Percentiles rank a stretch among this genome's conserved stretches.
Evolutionary conservation across 2,797 vertebrate genomes (phyloP).

Genomic region (Trematomus bernacchii): DNA sequence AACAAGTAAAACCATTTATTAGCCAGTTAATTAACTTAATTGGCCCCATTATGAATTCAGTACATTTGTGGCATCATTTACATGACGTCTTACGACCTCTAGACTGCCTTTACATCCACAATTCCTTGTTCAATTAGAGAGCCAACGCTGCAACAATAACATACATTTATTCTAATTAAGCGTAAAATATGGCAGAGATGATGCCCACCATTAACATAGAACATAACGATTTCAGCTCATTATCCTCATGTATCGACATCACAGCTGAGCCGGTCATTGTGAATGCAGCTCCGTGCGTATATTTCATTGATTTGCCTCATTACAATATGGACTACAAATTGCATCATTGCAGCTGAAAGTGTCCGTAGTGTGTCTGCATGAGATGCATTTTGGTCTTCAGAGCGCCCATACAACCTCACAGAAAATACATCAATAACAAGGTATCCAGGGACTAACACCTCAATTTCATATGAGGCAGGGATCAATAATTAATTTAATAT

Average conservation of each 20-base stretch:
- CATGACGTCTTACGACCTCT: constrained; percentile 27
- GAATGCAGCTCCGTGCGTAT: constrained; percentile 7
- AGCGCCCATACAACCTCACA: constrained; percentile 30
- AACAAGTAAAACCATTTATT: constrained; percentile 27
- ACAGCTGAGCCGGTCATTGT: neutral
- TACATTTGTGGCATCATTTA: constrained; percentile 25
- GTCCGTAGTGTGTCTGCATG: constrained; percentile 1
- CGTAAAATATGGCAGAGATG: constrained; percentile 37
- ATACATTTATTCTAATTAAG: constrained; percentile 56
- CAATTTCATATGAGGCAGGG: constrained; percentile 59
- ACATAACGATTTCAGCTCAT: constrained; percentile 40
- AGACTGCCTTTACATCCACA: constrained; percentile 21
- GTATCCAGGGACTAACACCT: constrained; percentile 66
- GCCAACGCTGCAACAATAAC: constrained; percentile 24
- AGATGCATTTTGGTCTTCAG: constrained; percentile 20
- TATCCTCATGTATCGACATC: constrained; percentile 35
- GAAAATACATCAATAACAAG: constrained; percentile 61
- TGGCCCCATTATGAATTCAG: neutral
- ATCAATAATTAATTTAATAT: constrained; percentile 82
- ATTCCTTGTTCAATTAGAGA: constrained; percentile 50
- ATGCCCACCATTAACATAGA: constrained; percentile 31
- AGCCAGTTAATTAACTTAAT: constrained; percentile 27
- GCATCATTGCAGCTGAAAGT: constrained; percentile 20
- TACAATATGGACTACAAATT: constrained; percentile 33
- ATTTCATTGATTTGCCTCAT: constrained; percentile 39